Percentiles rank a stretch among this genome's conserved stretches.
Conservation (phyloP, 1,140 invertebrate species). For the Calephelis virginiensis region DNA sequence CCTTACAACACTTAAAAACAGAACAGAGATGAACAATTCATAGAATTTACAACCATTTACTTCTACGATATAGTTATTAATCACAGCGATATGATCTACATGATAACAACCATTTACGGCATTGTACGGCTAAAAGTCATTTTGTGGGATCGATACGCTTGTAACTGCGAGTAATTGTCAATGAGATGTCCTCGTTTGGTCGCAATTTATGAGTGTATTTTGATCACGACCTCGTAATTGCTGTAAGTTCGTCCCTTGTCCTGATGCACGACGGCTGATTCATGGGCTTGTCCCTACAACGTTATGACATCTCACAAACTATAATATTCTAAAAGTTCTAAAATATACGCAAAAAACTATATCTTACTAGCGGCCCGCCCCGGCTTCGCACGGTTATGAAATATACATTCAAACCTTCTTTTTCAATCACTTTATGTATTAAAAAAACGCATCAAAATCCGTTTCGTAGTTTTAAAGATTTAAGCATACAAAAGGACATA, state of each 20-base stretch:
- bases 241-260: constrained; percentile 14
- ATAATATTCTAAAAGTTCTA: too few relatives aligned
- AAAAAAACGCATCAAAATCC: too few relatives aligned
- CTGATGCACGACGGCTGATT: constrained; percentile 16
- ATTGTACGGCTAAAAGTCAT: constrained; percentile 3
- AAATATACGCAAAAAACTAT: too few relatives aligned
- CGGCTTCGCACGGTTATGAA: too few relatives aligned
- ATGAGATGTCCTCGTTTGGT: constrained; percentile 15
- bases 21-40: too few relatives aligned
- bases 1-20: too few relatives aligned
- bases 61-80: constrained; percentile 3
- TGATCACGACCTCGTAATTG: constrained; percentile 18
- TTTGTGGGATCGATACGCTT: constrained; percentile 6
- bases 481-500: too few relatives aligned
- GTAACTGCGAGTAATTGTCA: constrained; percentile 15
- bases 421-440: too few relatives aligned
- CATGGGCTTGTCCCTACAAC: constrained; percentile 1
- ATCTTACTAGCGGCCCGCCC: too few relatives aligned
- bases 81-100: constrained; percentile 7
- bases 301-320: constrained; percentile 5
- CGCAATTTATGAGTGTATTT: constrained; percentile 18
- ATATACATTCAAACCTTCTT: too few relatives aligned
- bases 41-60: neutral
- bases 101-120: constrained; percentile 13
- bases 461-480: too few relatives aligned